Base-by-base conservation (phyloP, 2,888 invertebrate species). In the Vandiemenella viatica region DNA sequence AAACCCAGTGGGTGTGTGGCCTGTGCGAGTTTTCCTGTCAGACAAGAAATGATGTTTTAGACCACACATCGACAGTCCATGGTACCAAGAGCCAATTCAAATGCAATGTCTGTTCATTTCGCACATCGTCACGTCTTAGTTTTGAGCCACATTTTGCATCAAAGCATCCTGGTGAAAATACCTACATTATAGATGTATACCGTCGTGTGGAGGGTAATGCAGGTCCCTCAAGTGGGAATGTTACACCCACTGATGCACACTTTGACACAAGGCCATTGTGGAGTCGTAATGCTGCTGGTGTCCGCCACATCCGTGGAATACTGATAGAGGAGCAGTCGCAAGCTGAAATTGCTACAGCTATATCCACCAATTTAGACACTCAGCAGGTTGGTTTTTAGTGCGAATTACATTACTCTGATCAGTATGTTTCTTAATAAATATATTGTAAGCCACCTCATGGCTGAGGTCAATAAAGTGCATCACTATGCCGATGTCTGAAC, bases 11-110 rank as follows among this genome's bases (percentile, higher is more conserved):
- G 83, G 75, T 76, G 50, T 85, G 85, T 59, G 78, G 77, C 15
- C 60, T 81, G 21, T 85, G 85, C 58, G 71, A 75, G 43, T 76
- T 72, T 57, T 73, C 74, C 49, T 75, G 74, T 53, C 66, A 71
- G 52, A 72, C 76, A 1, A 74, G 77, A 19, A 69, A 70, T 0
- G 78, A 77, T 42, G 75, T 82, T 23, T 65, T 69, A 0, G 66
- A 68, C 0, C 85, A 85, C 59, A 76, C 76, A 23, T 60, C 65
- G 1, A 67, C 65, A 23, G 59, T 63, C 6, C 88, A 89, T 59
- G 70, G 74, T 22, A 72, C 80, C 2, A 77, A 76, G 51, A 71
- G 73, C 58, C 83, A 83, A 55, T 86, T 71, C 62, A 80, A 79
- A 57, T 88, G 88, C 59, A 72, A 72, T 0, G 67, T 79, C 52